These are phyloP conservation scores for Aphidius gifuensis DNA, from an alignment of 1,140 invertebrate species.

Conservation along the genomic window DNA sequence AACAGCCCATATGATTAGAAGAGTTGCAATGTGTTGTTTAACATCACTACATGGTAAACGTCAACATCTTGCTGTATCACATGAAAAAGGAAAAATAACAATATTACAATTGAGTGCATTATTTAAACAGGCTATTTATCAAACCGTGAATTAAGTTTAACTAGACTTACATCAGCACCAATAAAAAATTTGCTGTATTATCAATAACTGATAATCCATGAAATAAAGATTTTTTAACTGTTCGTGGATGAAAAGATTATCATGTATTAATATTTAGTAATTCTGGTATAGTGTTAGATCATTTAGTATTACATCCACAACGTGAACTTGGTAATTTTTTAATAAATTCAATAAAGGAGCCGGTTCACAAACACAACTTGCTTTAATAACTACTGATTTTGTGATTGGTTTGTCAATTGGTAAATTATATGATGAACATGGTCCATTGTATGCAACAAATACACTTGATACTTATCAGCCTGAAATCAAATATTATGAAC, in stretches of 20 bases:
- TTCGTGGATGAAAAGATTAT: conserved; percentile 94
- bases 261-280: conserved; percentile 88
- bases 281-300: conserved; percentile 77
- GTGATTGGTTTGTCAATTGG: conserved; percentile 91
- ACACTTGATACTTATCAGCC: conserved; percentile 84
- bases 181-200: conserved; percentile 84
- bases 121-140: conserved; percentile 90
- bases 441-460: conserved; percentile 96
- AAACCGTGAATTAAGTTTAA: conserved; percentile 89
- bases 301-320: conserved; percentile 87
- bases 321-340: conserved; percentile 94
- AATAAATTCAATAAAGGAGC: conserved; percentile 71
- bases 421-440: conserved; percentile 89
- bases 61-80: conserved; percentile 81
- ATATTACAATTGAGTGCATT: conserved; percentile 89
- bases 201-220: conserved; percentile 88
- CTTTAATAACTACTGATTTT: conserved; percentile 92
- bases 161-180: conserved; percentile 84
- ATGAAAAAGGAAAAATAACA: conserved; percentile 92
- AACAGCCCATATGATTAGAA: conserved; percentile 84
- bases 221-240: conserved; percentile 93
- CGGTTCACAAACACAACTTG: conserved; percentile 89
- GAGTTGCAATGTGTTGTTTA: conserved; percentile 93
- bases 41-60: conserved; percentile 85
- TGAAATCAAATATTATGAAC: conserved; percentile 84